These are phyloP conservation scores for Cervus canadensis DNA, from an alignment of 2,113 vertebrate species.

Conservation along the genomic window DNA sequence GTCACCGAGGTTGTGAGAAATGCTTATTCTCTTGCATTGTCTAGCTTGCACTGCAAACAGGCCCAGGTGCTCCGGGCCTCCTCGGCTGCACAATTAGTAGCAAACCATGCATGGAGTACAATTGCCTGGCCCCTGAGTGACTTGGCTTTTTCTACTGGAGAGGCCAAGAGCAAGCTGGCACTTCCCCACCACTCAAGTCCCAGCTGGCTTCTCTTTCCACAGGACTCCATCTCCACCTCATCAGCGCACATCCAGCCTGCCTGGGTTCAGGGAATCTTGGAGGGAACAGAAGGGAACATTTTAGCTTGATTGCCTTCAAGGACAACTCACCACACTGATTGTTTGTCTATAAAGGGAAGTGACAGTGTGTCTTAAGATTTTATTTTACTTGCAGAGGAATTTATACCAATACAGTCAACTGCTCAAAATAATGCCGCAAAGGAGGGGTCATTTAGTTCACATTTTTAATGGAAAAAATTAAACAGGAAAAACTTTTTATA, in stretches of 20 bases:
- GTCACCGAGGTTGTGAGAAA: not conserved
- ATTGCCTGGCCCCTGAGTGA: conserved; percentile 60
- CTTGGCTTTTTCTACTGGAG: conserved; percentile 55
- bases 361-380: not conserved
- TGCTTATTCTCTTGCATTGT: conserved; percentile 33
- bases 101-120: not conserved
- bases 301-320: conserved; percentile 1
- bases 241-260: conserved; percentile 36
- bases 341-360: not conserved
- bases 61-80: conserved; percentile 24
- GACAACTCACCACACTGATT: not conserved
- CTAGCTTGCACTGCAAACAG: conserved; percentile 14
- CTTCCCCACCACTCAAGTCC: conserved; percentile 44
- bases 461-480: not conserved
- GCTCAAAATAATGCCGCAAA: not conserved
- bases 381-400: not conserved
- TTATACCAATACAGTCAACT: not conserved
- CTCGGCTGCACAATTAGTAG: conserved; percentile 61
- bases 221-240: conserved; percentile 45
- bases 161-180: conserved; percentile 33
- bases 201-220: conserved; percentile 44
- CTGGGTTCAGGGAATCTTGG: conserved; percentile 24
- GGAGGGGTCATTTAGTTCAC: not conserved
- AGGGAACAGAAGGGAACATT: not conserved
- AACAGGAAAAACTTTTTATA: not conserved